These are phyloP conservation scores for Mantis religiosa DNA, from an alignment of 2,888 invertebrate species.

Conservation along the genomic window DNA sequence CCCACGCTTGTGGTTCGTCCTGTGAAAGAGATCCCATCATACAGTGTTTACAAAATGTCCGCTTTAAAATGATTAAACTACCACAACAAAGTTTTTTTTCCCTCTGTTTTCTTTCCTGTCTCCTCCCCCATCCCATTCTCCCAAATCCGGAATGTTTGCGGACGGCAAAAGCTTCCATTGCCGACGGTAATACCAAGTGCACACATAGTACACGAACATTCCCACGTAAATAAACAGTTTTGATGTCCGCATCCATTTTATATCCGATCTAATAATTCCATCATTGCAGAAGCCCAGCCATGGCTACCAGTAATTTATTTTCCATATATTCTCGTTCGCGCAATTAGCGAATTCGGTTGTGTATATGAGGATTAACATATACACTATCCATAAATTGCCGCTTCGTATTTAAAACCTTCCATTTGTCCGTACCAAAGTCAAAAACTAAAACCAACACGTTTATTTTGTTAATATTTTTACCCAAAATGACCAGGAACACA, in stretches of 20 bases:
- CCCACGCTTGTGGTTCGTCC: no score
- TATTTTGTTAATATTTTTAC: no score
- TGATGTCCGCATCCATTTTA: not conserved
- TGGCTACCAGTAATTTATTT: no score
- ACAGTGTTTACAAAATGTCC: not conserved
- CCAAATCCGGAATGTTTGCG: not conserved
- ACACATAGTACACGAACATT: not conserved
- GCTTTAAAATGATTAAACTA: not conserved
- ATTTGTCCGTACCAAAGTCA: no score
- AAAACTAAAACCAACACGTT: no score
- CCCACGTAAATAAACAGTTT: not conserved
- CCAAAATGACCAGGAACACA: no score
- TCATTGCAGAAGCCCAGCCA: not conserved
- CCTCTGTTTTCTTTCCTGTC: not conserved
- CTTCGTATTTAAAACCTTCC: no score
- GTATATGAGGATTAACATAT: no score
- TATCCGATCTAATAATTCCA: not conserved
- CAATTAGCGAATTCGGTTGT: no score
- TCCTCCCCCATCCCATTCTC: not conserved
- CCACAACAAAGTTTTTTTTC: not conserved
- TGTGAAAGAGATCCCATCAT: not conserved
- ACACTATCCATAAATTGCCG: no score
- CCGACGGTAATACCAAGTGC: not conserved
- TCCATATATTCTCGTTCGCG: no score
- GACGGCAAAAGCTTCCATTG: not conserved